A percentile compares a stretch with the other conserved stretches of the same genome.
These are phyloP conservation scores for Maniola hyperantus DNA, from an alignment of 2,888 invertebrate genomes.

Conservation along the genomic window DNA sequence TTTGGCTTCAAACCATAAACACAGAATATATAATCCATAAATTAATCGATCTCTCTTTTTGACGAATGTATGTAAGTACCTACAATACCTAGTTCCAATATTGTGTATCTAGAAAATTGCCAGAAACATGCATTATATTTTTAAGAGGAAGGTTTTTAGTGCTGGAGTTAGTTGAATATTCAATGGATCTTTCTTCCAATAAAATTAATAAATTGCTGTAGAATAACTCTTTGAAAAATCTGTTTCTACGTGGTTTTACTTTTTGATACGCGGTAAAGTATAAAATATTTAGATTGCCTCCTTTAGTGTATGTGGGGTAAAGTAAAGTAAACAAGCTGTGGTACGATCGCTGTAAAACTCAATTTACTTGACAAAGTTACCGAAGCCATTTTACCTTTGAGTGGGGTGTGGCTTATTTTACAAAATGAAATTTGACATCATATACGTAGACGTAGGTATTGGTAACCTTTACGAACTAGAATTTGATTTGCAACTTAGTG, in stretches of 20 bases:
- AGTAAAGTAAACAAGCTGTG: constrained; percentile 26
- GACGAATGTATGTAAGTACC: not conserved
- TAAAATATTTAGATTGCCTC: not conserved
- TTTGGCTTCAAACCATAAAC: not conserved
- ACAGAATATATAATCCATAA: too few relatives aligned
- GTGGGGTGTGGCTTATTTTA: constrained; percentile 32
- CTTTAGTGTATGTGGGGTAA: not conserved
- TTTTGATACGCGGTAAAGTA: not conserved
- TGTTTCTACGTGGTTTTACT: not conserved
- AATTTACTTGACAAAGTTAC: constrained; percentile 59
- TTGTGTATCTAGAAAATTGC: not conserved
- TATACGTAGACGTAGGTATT: not conserved
- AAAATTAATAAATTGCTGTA: not conserved
- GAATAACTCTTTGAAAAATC: not conserved
- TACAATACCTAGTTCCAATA: not conserved
- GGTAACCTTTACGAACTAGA: not conserved
- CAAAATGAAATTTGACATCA: constrained; percentile 21
- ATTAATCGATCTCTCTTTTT: not conserved
- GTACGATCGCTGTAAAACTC: constrained; percentile 49
- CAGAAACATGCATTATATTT: too few relatives aligned
- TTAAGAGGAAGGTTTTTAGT: too few relatives aligned
- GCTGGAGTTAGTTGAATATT: too few relatives aligned
- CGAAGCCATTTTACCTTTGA: constrained; percentile 39
- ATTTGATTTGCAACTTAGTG: not conserved
- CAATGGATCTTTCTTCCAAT: too few relatives aligned